Conservation (phyloP, 2,888 invertebrate genomes). For the Chymomyza fuscimana region DNA sequence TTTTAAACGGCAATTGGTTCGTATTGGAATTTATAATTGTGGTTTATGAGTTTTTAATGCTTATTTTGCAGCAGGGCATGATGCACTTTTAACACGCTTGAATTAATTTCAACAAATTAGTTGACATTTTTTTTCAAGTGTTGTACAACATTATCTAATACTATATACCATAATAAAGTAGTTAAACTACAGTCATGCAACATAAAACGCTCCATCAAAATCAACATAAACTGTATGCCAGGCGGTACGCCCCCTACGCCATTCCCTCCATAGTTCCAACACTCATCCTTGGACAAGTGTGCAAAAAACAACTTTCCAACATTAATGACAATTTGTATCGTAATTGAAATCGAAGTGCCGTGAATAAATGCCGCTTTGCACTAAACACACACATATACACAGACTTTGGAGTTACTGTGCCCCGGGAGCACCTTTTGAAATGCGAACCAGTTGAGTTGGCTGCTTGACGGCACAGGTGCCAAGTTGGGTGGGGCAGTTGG, state of each 20-base stretch:
- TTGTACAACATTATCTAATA: neutral
- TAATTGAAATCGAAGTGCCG: slow-evolving; percentile 74
- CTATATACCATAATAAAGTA: neutral
- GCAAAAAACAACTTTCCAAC: slow-evolving; percentile 70
- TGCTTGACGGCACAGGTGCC: slow-evolving; percentile 44
- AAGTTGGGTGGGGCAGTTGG: slow-evolving; percentile 10
- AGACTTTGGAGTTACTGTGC: neutral
- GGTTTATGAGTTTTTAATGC: slow-evolving; percentile 65
- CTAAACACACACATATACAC: slow-evolving; percentile 36
- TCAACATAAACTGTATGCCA: slow-evolving; percentile 35
- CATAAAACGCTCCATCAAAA: slow-evolving; percentile 60
- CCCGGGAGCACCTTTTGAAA: slow-evolving; percentile 60
- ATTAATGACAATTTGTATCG: slow-evolving; percentile 75
- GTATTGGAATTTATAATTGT: slow-evolving; percentile 68
- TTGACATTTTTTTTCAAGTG: neutral
- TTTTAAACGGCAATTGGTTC: slow-evolving; percentile 7
- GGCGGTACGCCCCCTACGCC: slow-evolving; percentile 4
- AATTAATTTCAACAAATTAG: neutral
- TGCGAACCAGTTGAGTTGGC: slow-evolving; percentile 56
- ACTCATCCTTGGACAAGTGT: neutral
- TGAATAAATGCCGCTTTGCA: slow-evolving; percentile 74
- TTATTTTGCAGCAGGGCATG: slow-evolving; percentile 7
- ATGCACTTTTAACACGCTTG: neutral
- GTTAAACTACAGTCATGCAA: neutral
- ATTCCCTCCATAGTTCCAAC: neutral